Percentiles rank a stretch among this genome's conserved stretches.
phyloP scores from a whole-genome alignment of 2,113 vertebrate species.

The Andinoacara biseriatus region DNA sequence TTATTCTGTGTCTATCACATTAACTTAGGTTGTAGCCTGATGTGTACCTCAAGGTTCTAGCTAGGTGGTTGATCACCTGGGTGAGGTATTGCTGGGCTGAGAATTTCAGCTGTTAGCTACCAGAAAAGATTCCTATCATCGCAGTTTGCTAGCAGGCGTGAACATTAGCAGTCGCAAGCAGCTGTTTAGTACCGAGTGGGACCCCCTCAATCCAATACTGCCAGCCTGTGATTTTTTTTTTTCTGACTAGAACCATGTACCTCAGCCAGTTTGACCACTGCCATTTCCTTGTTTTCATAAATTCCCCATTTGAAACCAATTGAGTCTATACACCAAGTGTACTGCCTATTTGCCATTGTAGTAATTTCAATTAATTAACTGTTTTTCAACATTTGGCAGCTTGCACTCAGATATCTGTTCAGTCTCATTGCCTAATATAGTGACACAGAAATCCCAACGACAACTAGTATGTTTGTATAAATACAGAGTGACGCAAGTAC shows the following conservation, averaged over 20 bases:
- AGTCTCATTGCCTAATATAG: background rate
- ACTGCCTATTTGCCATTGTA: background rate
- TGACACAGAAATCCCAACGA: background rate
- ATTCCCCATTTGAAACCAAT: background rate
- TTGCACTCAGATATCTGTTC: background rate
- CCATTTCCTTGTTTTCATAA: too few species aligned
- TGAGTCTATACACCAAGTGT: too few species aligned
- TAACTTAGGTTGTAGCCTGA: background rate
- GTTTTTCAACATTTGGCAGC: background rate
- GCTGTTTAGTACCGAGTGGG: too few species aligned
- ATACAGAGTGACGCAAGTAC: fast-evolving
- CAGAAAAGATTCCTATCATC: too few species aligned
- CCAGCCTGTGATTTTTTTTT: too few species aligned
- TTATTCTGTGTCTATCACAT: background rate
- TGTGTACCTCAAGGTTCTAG: background rate
- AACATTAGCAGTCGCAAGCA: too few species aligned
- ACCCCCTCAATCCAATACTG: too few species aligned
- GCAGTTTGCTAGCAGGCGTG: too few species aligned
- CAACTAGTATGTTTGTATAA: background rate
- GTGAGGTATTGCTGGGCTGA: too few species aligned
- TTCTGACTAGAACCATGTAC: too few species aligned
- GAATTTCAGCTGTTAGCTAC: too few species aligned
- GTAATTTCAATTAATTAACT: background rate
- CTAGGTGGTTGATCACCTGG: too few species aligned
- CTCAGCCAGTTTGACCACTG: background rate